Evolutionary conservation across 2,888 invertebrate genomes (phyloP).

Genomic region (Mamestra brassicae): DNA sequence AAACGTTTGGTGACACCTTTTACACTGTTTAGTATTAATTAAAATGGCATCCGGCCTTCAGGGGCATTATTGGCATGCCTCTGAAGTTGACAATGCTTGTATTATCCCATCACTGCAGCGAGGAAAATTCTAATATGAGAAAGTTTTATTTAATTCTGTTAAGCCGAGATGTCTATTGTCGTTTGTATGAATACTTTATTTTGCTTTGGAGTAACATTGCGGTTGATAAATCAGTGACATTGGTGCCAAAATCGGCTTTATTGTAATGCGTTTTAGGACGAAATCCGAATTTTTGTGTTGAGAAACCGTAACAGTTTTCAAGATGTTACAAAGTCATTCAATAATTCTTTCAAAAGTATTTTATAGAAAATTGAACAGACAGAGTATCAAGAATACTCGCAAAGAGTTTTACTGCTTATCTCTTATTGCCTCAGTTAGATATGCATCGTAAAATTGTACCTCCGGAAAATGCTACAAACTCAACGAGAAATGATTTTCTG

Average conservation of each 20-base stretch:
- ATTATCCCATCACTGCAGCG: conserved; percentile 23
- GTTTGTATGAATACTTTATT: conserved; percentile 1
- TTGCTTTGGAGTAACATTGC: conserved; percentile 22
- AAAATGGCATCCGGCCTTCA: conserved; percentile 50
- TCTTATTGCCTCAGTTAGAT: neutral
- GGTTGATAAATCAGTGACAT: conserved; percentile 2
- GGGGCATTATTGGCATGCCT: conserved; percentile 39
- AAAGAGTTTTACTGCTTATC: conserved; percentile 17
- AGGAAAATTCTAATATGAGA: conserved; percentile 25
- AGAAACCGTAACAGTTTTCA: neutral
- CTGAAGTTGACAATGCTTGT: conserved; percentile 45
- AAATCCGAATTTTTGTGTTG: neutral
- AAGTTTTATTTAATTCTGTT: conserved; percentile 38
- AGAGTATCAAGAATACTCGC: neutral
- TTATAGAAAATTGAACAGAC: neutral
- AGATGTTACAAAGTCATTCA: neutral
- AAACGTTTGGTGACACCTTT: conserved; percentile 42
- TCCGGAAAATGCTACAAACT: conserved; percentile 33
- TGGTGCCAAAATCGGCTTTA: neutral
- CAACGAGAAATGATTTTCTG: conserved; percentile 54
- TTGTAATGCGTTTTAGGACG: neutral
- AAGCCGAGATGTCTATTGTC: conserved; percentile 6
- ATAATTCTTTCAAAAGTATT: neutral
- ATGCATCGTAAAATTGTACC: conserved; percentile 16
- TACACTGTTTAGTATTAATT: conserved; percentile 61